Evolutionary conservation across 2,888 invertebrate species (phyloP).

Genomic region (Stenodema calcarata): DNA sequence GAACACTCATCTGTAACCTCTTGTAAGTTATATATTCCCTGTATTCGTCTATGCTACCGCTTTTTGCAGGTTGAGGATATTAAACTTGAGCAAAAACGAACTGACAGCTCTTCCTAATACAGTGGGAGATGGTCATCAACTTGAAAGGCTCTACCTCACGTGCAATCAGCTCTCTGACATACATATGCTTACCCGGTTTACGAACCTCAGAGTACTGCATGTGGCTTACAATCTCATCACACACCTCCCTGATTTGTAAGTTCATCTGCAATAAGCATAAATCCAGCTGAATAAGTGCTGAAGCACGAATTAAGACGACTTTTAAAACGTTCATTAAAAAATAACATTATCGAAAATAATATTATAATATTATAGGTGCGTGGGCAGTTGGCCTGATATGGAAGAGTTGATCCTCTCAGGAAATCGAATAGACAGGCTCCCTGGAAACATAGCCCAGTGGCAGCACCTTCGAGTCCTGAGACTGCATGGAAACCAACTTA

Average conservation of each 20-base stretch:
- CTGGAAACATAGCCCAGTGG: constrained; percentile 76
- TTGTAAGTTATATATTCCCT: no score
- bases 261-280: no score
- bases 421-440: constrained; percentile 77
- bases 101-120: constrained; percentile 70
- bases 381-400: constrained; percentile 77
- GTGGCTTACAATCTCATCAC: constrained; percentile 81
- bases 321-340: neutral
- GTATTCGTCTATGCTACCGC: neutral
- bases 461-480: constrained; percentile 76
- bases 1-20: neutral
- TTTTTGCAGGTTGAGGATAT: constrained; percentile 66
- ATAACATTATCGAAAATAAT: neutral
- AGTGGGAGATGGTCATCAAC: constrained; percentile 66
- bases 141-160: constrained; percentile 75
- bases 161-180: constrained; percentile 80
- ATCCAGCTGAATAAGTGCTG: no score
- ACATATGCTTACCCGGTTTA: constrained; percentile 71
- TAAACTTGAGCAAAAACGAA: constrained; percentile 83
- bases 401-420: constrained; percentile 85
- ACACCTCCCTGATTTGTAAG: constrained; percentile 71
- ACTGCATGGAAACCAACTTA: constrained; percentile 81
- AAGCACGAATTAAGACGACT: neutral
- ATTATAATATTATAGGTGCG: constrained; percentile 64
- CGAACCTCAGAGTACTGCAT: constrained; percentile 74